These are phyloP conservation scores for Morus bassanus DNA, from an alignment of 2,797 vertebrate species.

Conservation along the genomic window DNA sequence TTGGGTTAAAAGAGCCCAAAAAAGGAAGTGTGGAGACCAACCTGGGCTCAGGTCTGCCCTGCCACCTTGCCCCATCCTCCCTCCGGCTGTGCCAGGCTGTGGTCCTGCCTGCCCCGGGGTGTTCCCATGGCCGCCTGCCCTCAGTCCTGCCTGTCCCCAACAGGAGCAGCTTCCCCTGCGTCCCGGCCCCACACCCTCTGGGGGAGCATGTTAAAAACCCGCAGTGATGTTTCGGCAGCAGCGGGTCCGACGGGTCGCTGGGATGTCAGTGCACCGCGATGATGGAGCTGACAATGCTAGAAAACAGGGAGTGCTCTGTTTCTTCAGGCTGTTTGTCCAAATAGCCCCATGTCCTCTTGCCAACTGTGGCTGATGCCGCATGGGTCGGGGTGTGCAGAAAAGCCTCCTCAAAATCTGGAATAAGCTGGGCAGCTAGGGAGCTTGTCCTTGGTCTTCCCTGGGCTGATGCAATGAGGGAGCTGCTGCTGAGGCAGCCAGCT, in stretches of 20 bases:
- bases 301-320: background rate
- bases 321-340: background rate
- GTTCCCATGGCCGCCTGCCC: rapidly evolving
- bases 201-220: background rate
- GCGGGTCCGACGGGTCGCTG: rapidly evolving
- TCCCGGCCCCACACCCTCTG: background rate
- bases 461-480: background rate
- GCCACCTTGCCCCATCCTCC: rapidly evolving
- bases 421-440: background rate
- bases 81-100: rapidly evolving
- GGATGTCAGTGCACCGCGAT: rapidly evolving
- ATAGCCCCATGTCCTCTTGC: background rate
- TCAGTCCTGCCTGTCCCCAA: rapidly evolving
- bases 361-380: background rate
- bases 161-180: background rate
- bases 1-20: background rate
- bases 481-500: background rate
- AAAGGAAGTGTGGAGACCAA: rapidly evolving
- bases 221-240: rapidly evolving
- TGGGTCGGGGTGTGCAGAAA: background rate
- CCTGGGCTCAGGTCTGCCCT: background rate
- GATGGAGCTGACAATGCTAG: background rate
- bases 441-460: background rate
- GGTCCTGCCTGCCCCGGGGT: background rate
- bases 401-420: background rate